Evolutionary conservation across 2,113 vertebrate species (phyloP).

Genomic region (Pyxicephalus adspersus): DNA sequence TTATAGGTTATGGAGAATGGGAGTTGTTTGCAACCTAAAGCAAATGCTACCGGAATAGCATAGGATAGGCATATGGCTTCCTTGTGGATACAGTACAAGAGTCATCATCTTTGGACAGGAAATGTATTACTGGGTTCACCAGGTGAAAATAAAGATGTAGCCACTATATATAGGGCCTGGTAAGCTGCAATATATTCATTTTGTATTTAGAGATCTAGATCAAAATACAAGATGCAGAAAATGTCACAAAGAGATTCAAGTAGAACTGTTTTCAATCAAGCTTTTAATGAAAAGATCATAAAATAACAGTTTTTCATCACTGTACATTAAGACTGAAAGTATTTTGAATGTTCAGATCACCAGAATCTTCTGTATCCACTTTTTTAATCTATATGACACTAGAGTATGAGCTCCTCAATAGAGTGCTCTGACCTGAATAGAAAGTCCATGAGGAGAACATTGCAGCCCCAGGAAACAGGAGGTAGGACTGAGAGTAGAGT

Average conservation of each 20-base stretch:
- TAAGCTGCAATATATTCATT: no score
- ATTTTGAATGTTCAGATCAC: slow-evolving; percentile 93
- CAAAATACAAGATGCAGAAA: neutral
- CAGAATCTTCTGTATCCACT: slow-evolving; percentile 75
- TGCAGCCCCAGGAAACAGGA: slow-evolving; percentile 74
- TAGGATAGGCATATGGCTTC: no score
- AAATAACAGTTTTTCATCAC: slow-evolving; percentile 98
- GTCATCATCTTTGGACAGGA: no score
- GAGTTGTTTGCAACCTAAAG: no score
- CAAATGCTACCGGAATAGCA: no score
- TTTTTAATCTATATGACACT: slow-evolving; percentile 85
- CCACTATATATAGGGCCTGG: no score
- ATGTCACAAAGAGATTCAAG: neutral
- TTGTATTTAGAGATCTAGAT: no score
- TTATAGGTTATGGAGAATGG: no score
- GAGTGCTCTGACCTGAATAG: slow-evolving; percentile 90
- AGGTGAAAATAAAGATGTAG: no score
- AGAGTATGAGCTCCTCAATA: slow-evolving; percentile 78
- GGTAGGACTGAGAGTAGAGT: slow-evolving; percentile 71
- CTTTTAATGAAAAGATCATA: slow-evolving; percentile 99
- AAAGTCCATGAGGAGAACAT: slow-evolving; percentile 79
- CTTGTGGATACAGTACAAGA: no score
- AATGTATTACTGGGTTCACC: no score
- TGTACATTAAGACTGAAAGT: slow-evolving; percentile 99
- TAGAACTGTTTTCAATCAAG: slow-evolving; percentile 86